Evolutionary conservation across 1,140 invertebrate genomes (phyloP).

Genomic region (Thaumetopoea pityocampa): DNA sequence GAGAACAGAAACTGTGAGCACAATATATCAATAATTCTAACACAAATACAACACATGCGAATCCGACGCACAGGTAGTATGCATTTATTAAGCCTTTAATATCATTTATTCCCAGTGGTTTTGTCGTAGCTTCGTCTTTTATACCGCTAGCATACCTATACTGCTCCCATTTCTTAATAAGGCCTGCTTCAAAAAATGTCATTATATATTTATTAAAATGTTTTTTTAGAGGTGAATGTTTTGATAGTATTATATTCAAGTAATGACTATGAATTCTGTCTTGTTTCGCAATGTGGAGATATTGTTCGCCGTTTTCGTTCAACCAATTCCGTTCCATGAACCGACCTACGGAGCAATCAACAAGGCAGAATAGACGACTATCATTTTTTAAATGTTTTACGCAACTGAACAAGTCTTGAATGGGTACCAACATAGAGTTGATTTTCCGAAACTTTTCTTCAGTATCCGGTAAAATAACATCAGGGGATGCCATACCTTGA

Average conservation of each 20-base stretch:
- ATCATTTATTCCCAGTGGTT: conserved; percentile 32
- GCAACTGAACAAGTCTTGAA: conserved; percentile 50
- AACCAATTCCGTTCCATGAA: conserved; percentile 51
- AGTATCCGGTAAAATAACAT: conserved; percentile 52
- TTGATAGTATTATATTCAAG: conserved; percentile 49
- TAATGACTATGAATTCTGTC: conserved; percentile 67
- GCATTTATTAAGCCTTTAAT: conserved; percentile 46
- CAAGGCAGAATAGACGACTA: conserved; percentile 52
- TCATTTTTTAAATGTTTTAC: conserved; percentile 47
- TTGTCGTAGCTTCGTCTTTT: conserved; percentile 33
- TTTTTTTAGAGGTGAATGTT: conserved; percentile 45
- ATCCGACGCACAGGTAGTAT: conserved; percentile 29
- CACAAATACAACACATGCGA: conserved; percentile 38
- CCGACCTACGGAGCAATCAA: conserved; percentile 62
- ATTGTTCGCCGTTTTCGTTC: conserved; percentile 59
- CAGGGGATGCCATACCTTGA: conserved; percentile 64
- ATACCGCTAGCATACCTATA: conserved; percentile 42
- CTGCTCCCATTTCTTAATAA: conserved; percentile 52
- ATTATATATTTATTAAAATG: conserved; percentile 39
- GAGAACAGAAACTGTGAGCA: too few species aligned
- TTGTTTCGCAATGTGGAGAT: conserved; percentile 51
- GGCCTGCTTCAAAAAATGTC: conserved; percentile 40
- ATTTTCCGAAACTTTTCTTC: conserved; percentile 51
- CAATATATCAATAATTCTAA: conserved; percentile 35
- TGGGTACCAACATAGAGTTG: conserved; percentile 44